Conservation (phyloP, 2,797 vertebrate genomes). For the Coregonus ussuriensis region DNA sequence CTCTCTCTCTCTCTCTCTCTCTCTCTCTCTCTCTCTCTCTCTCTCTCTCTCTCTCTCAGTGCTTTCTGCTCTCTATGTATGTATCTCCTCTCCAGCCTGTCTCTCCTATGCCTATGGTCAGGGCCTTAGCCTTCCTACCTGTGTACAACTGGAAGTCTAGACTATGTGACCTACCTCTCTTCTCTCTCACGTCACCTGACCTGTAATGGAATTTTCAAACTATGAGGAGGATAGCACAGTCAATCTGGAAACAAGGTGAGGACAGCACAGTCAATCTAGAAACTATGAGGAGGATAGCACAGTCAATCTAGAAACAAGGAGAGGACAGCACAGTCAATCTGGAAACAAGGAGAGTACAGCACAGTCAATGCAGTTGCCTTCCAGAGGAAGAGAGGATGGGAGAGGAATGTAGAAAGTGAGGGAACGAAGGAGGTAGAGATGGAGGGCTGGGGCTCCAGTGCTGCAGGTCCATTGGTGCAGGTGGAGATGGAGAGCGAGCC, state of each 20-base stretch:
- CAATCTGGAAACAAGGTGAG: too few species aligned
- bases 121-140: neutral
- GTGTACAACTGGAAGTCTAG: neutral
- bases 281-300: too few species aligned
- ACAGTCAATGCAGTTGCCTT: too few species aligned
- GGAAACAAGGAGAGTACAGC: too few species aligned
- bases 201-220: too few species aligned
- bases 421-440: neutral
- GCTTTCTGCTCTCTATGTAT: neutral
- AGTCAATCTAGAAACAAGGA: too few species aligned
- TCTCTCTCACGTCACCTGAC: too few species aligned
- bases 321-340: too few species aligned
- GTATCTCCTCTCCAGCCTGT: constrained; percentile 26
- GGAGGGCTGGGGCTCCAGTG: neutral
- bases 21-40: constrained; percentile 12
- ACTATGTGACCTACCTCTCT: neutral
- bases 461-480: constrained; percentile 16
- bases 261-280: too few species aligned
- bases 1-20: constrained; percentile 12
- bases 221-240: too few species aligned
- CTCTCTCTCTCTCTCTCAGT: neutral
- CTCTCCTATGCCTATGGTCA: constrained; percentile 25
- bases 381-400: too few species aligned
- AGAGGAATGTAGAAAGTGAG: neutral
- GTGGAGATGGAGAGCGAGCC: constrained; percentile 21